Percentiles rank a stretch among this genome's conserved stretches.
phyloP scores from a whole-genome alignment of 1,140 invertebrate genomes.

The Trichonephila inaurata region DNA sequence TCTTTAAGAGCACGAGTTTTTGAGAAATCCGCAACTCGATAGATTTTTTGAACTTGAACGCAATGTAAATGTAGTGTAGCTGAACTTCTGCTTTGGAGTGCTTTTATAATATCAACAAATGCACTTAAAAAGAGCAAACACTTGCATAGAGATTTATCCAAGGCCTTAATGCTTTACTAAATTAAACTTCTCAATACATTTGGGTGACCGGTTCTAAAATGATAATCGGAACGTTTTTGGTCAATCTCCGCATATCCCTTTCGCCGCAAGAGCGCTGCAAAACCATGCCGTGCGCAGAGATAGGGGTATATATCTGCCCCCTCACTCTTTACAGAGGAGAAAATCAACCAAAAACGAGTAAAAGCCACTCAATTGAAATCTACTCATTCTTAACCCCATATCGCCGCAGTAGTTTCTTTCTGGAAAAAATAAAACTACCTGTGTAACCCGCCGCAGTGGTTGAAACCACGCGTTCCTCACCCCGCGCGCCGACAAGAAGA shows the following conservation, averaged over 20 bases:
- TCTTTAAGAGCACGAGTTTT: too few species aligned
- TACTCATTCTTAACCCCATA: too few species aligned
- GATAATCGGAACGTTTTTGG: neutral
- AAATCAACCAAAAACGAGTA: neutral
- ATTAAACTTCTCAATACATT: neutral
- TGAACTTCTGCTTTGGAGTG: too few species aligned
- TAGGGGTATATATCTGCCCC: neutral
- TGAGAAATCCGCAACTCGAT: too few species aligned
- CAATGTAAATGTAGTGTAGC: neutral
- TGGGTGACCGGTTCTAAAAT: neutral
- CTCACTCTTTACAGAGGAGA: neutral
- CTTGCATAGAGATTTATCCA: too few species aligned
- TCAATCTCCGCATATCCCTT: slow-evolving; percentile 9
- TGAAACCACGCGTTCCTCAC: neutral
- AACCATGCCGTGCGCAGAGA: slow-evolving; percentile 38
- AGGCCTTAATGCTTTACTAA: too few species aligned
- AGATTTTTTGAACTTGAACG: neutral
- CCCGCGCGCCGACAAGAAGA: neutral
- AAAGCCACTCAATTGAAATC: neutral
- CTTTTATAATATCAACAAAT: too few species aligned
- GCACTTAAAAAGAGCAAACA: too few species aligned
- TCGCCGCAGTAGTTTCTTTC: too few species aligned
- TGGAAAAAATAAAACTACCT: neutral
- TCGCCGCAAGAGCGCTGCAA: neutral
- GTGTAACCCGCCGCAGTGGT: slow-evolving; percentile 18